Evolutionary conservation across 2,797 vertebrate species (phyloP).

Genomic region (Coendou prehensilis): DNA sequence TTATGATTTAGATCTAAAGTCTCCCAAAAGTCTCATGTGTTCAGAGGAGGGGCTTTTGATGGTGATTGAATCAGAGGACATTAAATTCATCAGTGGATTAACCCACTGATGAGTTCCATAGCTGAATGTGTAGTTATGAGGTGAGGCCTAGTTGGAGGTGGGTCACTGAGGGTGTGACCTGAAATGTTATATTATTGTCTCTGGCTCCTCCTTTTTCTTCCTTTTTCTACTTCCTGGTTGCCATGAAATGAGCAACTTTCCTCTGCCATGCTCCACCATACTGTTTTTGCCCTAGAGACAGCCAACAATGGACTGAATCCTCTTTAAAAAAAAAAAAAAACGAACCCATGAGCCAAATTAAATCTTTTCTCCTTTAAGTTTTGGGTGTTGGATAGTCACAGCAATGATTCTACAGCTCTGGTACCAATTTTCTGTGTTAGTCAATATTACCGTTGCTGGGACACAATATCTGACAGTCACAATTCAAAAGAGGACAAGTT

Average conservation of each 20-base stretch:
- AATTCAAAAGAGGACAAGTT: background rate
- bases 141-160: background rate
- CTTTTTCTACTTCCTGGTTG: background rate
- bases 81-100: background rate
- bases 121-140: background rate
- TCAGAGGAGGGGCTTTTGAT: background rate
- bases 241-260: background rate
- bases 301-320: background rate
- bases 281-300: background rate
- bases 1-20: background rate
- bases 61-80: background rate
- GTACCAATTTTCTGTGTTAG: background rate
- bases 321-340: background rate
- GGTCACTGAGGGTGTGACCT: background rate
- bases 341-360: background rate
- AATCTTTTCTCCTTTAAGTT: background rate
- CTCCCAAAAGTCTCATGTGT: background rate
- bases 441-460: background rate
- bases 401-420: background rate
- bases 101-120: background rate
- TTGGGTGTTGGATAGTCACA: background rate
- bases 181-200: background rate
- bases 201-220: background rate
- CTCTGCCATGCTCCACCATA: background rate
- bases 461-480: background rate